Evolutionary conservation across 2,113 vertebrate genomes (phyloP), one percentile per base, ranked within the genome.

Genomic region (Prietella phreatophila): DNA sequence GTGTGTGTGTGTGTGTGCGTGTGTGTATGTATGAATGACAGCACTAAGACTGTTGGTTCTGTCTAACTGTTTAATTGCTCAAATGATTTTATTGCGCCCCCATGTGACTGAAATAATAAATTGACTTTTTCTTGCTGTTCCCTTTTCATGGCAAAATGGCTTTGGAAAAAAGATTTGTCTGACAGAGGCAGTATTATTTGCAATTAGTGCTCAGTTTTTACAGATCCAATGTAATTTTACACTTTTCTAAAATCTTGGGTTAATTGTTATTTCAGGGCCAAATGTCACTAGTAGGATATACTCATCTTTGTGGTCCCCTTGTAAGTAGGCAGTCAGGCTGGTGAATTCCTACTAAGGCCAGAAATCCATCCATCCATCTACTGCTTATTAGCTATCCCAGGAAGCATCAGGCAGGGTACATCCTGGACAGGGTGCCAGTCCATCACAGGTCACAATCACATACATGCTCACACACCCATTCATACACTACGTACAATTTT

Each of bases 11-110:
- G 50, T 82, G 86, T 58, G 86, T 87, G 79, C 60, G 63, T 82
- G 78, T 78, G 85, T 84, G 85, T 69, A 84, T 81, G 73, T 65
- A 56, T 80, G 73, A n/a, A n/a, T n/a, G n/a, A n/a, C n/a, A n/a
- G 78, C 27, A 61, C 4, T 39, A 33, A 33, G 15, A 36, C 33
- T n/a, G 17, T 42, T 58, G 42, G 17, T 33, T 67, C 19, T n/a
- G 39, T 27, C 25, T 15, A 25, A 50, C 30, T 50, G n/a, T n/a
- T 76, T 27, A 36, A 83, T 36, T 73, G 65, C 36, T 61, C 13
- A 30, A 22, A 20, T 76, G 81, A 76, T 76, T 63, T 76, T 83
- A 39, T 83, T 83, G 86, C 69, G 81, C 86, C 81, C 86, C 71
- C 86, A 36, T 76, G 86, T 87, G 86, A 27, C 63, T 27, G 9